Conservation (phyloP, 2,888 invertebrate genomes). For the Syrphus vitripennis region DNA sequence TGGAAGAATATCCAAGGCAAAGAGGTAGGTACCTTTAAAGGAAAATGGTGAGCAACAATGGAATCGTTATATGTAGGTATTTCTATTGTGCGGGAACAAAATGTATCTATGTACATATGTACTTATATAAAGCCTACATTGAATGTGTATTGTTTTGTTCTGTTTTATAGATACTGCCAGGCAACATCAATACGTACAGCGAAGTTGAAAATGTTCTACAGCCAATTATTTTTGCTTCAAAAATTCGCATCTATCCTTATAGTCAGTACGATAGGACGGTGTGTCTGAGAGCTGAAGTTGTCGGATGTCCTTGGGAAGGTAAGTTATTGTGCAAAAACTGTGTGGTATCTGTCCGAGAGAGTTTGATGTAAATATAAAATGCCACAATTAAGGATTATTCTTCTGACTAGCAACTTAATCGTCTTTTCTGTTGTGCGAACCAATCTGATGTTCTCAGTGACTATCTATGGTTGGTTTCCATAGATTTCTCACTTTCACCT, state of each 20-base stretch:
- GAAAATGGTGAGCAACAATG: not conserved
- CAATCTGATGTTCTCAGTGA: not conserved
- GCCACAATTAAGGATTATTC: not conserved
- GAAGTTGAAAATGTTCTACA: slow-evolving; percentile 88
- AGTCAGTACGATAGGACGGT: slow-evolving; percentile 89
- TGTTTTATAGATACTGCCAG: slow-evolving; percentile 86
- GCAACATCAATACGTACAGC: slow-evolving; percentile 90
- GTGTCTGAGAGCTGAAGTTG: slow-evolving; percentile 91
- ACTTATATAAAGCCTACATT: not conserved
- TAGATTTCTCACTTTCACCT: slow-evolving; percentile 19
- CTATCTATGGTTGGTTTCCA: not conserved
- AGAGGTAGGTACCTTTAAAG: slow-evolving; percentile 83
- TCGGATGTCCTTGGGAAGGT: slow-evolving; percentile 91
- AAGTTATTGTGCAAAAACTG: slow-evolving; percentile 77
- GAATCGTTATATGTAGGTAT: not conserved
- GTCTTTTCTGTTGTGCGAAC: not conserved
- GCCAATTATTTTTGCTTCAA: slow-evolving; percentile 89
- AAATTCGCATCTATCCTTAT: slow-evolving; percentile 90
- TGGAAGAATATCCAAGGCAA: slow-evolving; percentile 88
- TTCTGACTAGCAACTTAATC: not conserved
- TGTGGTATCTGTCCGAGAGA: not conserved
- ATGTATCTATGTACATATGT: not conserved
- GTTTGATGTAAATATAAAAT: slow-evolving; percentile 14
- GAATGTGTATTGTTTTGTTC: not conserved
- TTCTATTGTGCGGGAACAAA: not conserved